Conservation (phyloP, 1,140 invertebrate species). For the Cydia pomonella region DNA sequence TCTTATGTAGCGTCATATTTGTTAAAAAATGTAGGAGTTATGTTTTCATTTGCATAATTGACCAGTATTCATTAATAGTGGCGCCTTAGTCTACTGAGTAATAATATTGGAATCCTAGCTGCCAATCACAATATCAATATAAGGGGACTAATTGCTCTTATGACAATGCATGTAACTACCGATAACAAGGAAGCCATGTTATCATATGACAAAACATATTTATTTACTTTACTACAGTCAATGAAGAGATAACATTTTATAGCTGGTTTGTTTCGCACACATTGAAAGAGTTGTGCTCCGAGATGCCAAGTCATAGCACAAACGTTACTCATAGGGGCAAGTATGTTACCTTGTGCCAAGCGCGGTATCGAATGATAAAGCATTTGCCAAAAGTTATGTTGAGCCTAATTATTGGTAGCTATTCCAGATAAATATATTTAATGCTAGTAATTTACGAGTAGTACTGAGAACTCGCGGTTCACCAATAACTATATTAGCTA, state of each 20-base stretch:
- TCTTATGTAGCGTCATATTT: neutral
- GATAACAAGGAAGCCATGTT: neutral
- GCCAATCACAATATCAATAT: slow-evolving; percentile 1
- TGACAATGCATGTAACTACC: neutral
- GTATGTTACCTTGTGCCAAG: neutral
- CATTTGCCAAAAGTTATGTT: slow-evolving; percentile 1
- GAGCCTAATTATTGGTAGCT: neutral
- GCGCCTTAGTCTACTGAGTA: neutral
- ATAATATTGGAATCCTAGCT: neutral
- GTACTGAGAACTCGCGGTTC: too few relatives aligned
- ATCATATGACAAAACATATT: neutral
- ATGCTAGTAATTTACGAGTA: too few relatives aligned
- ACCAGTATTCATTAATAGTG: neutral
- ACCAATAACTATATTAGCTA: too few relatives aligned
- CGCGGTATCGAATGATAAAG: neutral
- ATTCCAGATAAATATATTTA: neutral
- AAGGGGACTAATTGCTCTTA: slow-evolving; percentile 7
- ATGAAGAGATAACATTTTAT: neutral
- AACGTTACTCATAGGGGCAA: neutral
- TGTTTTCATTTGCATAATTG: neutral
- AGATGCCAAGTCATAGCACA: slow-evolving; percentile 8
- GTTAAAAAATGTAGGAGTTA: neutral
- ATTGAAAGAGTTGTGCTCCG: neutral
- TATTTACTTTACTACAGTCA: neutral
- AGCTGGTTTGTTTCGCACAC: neutral